Evolutionary conservation across 2,113 vertebrate species (phyloP).

Genomic region (Leucoraja erinaceus): DNA sequence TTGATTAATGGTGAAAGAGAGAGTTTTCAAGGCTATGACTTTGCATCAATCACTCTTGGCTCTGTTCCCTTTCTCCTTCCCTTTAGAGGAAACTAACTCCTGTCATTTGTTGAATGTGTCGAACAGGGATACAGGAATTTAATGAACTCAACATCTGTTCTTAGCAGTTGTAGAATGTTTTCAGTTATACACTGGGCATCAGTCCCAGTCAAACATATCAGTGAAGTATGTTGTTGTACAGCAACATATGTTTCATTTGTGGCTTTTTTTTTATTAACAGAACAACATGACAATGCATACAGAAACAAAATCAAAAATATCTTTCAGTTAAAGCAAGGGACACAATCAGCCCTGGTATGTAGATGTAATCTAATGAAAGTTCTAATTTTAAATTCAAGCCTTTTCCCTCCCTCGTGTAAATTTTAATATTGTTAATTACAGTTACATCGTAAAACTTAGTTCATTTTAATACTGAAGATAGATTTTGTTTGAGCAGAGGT

Average conservation of each 20-base stretch:
- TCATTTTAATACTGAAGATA: neutral
- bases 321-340: neutral
- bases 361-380: neutral
- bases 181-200: slow-evolving; percentile 35
- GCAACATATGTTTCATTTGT: neutral
- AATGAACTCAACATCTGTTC: slow-evolving; percentile 39
- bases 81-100: slow-evolving; percentile 38
- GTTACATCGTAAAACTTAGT: neutral
- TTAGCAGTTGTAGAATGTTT: slow-evolving; percentile 21
- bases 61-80: slow-evolving; percentile 37
- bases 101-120: neutral
- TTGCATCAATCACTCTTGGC: slow-evolving; percentile 42
- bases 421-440: neutral
- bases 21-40: slow-evolving; percentile 42
- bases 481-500: neutral
- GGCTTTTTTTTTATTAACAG: neutral
- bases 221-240: neutral
- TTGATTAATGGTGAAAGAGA: slow-evolving; percentile 39
- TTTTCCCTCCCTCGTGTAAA: neutral
- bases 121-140: slow-evolving; percentile 24
- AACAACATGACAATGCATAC: neutral
- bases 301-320: neutral
- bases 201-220: slow-evolving; percentile 11
- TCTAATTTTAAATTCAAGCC: neutral
- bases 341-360: neutral